phyloP scores from a whole-genome alignment of 2,113 vertebrate genomes.

The Hystrix brachyura region DNA sequence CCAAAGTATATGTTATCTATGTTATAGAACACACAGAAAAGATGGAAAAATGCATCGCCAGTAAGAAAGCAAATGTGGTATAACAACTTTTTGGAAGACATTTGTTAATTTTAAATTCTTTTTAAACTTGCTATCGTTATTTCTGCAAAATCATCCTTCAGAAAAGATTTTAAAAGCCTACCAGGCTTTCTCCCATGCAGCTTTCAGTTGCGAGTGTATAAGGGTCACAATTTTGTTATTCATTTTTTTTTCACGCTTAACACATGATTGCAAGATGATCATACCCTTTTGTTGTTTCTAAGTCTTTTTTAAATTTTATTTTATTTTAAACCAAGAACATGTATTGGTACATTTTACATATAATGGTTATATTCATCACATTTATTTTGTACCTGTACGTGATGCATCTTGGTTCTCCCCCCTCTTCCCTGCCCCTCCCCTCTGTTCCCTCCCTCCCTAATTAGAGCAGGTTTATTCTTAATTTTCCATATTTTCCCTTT shows the following conservation, averaged over 20 bases:
- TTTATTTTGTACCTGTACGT: too few species aligned
- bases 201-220: slow-evolving; percentile 23
- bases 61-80: neutral
- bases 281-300: neutral
- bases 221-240: neutral
- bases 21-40: neutral
- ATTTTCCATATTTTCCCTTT: too few species aligned
- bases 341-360: too few species aligned
- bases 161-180: neutral
- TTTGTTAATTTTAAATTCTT: neutral
- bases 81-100: neutral
- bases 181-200: neutral
- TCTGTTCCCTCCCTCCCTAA: too few species aligned
- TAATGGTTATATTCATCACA: too few species aligned
- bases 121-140: neutral
- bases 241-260: neutral
- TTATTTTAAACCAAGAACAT: too few species aligned
- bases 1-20: neutral
- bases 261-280: neutral
- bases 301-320: neutral
- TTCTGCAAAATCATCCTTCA: slow-evolving; percentile 50
- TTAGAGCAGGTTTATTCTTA: too few species aligned
- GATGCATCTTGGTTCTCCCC: too few species aligned
- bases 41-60: neutral
- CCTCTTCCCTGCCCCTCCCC: too few species aligned